A percentile compares a stretch with the other conserved stretches of the same genome.
phyloP scores from a whole-genome alignment of 2,888 invertebrate genomes.

The Eupeodes luniger region DNA sequence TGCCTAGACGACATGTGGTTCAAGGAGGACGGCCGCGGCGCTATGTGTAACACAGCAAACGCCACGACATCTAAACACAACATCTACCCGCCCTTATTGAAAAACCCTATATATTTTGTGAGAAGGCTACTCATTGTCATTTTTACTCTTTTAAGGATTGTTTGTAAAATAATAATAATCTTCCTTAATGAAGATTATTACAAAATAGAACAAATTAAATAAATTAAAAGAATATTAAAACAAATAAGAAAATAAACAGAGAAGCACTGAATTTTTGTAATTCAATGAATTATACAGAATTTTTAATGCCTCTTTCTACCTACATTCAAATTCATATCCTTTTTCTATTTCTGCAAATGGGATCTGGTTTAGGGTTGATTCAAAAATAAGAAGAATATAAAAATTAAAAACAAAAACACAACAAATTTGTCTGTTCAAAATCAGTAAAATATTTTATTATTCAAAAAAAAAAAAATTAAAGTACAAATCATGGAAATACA shows the following conservation, averaged over 20 bases:
- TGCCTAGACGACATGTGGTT: too few relatives aligned
- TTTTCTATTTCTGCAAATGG: slow-evolving; percentile 66
- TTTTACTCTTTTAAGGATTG: too few relatives aligned
- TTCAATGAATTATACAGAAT: slow-evolving; percentile 2
- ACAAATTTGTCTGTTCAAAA: slow-evolving; percentile 35
- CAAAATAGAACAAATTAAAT: neutral
- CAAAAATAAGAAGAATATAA: neutral
- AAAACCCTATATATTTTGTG: too few relatives aligned
- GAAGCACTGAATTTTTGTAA: neutral
- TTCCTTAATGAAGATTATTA: neutral
- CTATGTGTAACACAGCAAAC: too few relatives aligned
- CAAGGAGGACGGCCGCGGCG: too few relatives aligned
- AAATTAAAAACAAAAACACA: slow-evolving; percentile 22
- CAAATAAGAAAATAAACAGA: neutral
- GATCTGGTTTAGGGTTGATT: slow-evolving; percentile 80
- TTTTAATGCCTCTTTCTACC: neutral
- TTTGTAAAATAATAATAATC: neutral
- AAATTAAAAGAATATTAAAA: neutral
- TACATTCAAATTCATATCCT: neutral
- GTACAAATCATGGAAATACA: slow-evolving; percentile 9
- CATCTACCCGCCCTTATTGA: too few relatives aligned
- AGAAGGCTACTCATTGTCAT: too few relatives aligned
- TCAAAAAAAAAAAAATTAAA: slow-evolving; percentile 31
- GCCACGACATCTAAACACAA: too few relatives aligned
- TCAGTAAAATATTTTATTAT: slow-evolving; percentile 57